Base-by-base conservation (phyloP, 2,113 vertebrate species). In the Polypterus senegalus region DNA sequence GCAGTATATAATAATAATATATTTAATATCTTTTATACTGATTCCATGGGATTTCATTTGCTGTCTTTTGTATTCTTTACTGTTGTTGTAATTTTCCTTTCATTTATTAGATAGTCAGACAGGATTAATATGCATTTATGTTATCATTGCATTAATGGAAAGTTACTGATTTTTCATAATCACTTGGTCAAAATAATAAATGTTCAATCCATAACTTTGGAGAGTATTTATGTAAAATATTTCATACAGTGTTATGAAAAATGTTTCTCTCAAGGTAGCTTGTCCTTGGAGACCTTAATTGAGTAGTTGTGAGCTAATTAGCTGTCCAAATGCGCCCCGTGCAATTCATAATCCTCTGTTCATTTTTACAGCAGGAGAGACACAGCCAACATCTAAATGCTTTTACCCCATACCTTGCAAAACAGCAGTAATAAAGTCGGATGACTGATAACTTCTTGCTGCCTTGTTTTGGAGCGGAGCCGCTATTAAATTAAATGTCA, bases 231-330 rank as follows among this genome's bases (percentile, higher is more conserved):
- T 27, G 27, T 27, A 27, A 27, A 27, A 27, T 27, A 27, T 27
- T 27, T 27, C 27, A 27, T 27, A 27, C 27, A 27, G 27, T 27
- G 27, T 27, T 27, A 27, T 27, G 49, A 7, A 27, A 61, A 27
- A 27, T 27, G 27, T 27, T 27, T 27, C 27, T 27, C 27, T 27
- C 27, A 27, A 76, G 77, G 79, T 73, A 81, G 71, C 77, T 67
- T 81, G 77, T 81, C 77, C 80, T 82, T 84, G 85, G 72, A 74
- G 78, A 82, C 77, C 73, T 81, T 88, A 87, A 87, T 84, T 83
- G 84, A 87, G 83, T 80, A 79, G 75, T 74, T 77, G 80, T 81
- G 74, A 82, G 79, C 81, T 86, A 88, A 86, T 86, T 86, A 85
- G 81, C 78, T 83, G 83, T 83, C 81, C 77, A 27, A 85, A 81